Base-by-base conservation (phyloP, 2,888 invertebrate genomes). In the Lepidonotus clava region DNA sequence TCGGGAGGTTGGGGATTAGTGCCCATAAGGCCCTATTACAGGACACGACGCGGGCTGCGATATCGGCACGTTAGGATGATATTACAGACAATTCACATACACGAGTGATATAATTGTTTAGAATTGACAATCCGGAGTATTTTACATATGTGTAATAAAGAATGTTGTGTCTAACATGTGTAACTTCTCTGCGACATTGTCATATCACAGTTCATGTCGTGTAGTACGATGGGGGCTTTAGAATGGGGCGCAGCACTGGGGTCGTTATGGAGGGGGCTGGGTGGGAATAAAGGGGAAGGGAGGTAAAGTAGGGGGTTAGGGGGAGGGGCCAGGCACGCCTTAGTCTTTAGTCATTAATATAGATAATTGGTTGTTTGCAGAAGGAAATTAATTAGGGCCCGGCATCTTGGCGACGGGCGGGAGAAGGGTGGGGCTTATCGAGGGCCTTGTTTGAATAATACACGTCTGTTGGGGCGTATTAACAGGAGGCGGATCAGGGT, bases 371-470 rank as follows among this genome's bases (percentile, higher is more conserved):
- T 80, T 80, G 80, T 80, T 41, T 80, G 34, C 80, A 46, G 28
- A 46, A 28, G 80, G 46, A 80, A 80, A 80, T 80, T 51, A 80
- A 80, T 80, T 80, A 80, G 41, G 46, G 46, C 21, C 40, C 28
- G 46, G 51, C n/a, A n/a, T n/a, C n/a, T n/a, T n/a, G n/a, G n/a
- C n/a, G n/a, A n/a, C n/a, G n/a, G n/a, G n/a, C n/a, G n/a, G n/a
- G n/a, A n/a, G n/a, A n/a, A n/a, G n/a, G n/a, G n/a, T n/a, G n/a
- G n/a, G n/a, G n/a, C n/a, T n/a, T n/a, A n/a, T n/a, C n/a, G n/a
- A n/a, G n/a, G n/a, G n/a, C n/a, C n/a, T n/a, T 18, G 46, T n/a
- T 21, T 80, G 80, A 80, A 80, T 80, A 80, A 80, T 46, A 80
- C 80, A 80, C 53, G n/a, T 53, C 53, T 53, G 53, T 53, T 24